Evolutionary conservation across 2,113 vertebrate genomes (phyloP).

Genomic region (Tupaia chinensis): DNA sequence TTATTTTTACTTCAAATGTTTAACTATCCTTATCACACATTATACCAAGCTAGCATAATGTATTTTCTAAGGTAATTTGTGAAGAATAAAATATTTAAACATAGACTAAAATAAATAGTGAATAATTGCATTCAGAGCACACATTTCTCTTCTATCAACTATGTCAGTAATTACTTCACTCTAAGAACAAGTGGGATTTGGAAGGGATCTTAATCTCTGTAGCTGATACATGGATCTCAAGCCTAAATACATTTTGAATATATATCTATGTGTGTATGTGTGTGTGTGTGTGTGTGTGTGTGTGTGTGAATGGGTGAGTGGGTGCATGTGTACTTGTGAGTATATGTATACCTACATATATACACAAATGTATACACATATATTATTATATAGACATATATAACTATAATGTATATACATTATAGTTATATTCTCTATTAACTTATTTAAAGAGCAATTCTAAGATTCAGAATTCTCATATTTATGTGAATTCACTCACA

Average conservation of each 20-base stretch:
- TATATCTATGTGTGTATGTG: background rate
- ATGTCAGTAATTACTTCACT: background rate
- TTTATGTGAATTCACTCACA: background rate
- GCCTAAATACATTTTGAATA: background rate
- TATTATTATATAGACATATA: background rate
- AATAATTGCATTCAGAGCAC: background rate
- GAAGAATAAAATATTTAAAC: constrained; percentile 16
- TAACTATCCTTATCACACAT: background rate
- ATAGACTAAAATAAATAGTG: constrained; percentile 26
- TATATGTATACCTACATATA: too few species aligned
- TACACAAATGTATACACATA: background rate
- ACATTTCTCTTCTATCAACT: background rate
- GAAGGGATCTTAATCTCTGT: background rate
- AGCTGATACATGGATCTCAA: background rate
- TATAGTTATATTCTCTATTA: background rate
- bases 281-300: background rate
- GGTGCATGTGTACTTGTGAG: background rate
- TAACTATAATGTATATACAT: background rate
- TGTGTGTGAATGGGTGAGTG: background rate
- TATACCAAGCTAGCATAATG: background rate
- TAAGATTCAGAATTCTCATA: background rate
- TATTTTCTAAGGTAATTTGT: background rate
- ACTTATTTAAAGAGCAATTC: background rate
- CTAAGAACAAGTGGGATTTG: background rate
- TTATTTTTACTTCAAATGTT: background rate